Percentiles rank a stretch among this genome's conserved stretches.
Evolutionary conservation across 2,797 vertebrate species (phyloP).

Genomic region (Thalassophryne amazonica): DNA sequence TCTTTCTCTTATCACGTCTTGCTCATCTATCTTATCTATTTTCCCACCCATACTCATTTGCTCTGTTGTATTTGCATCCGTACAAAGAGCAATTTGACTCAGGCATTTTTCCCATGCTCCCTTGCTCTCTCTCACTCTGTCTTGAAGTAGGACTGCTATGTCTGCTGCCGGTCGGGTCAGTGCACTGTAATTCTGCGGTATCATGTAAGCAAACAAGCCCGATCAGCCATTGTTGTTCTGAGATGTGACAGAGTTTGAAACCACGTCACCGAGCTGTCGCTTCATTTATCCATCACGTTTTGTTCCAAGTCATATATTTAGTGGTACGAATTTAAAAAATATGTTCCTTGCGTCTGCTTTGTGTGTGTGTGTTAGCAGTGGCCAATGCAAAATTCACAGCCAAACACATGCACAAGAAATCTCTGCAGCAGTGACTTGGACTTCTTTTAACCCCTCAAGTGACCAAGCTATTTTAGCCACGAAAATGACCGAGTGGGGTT

Average conservation of each 20-base stretch:
- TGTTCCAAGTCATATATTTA: background rate
- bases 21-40: background rate
- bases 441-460: no score
- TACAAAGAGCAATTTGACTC: constrained; percentile 16
- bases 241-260: constrained; percentile 60
- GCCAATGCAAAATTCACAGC: no score
- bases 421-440: no score
- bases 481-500: no score
- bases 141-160: constrained; percentile 40
- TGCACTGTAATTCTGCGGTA: constrained; percentile 48
- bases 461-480: no score
- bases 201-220: constrained; percentile 65
- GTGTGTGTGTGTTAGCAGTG: no score
- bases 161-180: constrained; percentile 43
- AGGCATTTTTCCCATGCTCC: constrained; percentile 49
- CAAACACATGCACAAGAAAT: no score
- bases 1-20: background rate
- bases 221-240: constrained; percentile 71
- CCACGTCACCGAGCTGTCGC: constrained; percentile 21
- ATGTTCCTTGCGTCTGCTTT: no score
- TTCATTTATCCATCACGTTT: constrained; percentile 4
- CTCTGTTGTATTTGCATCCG: constrained; percentile 9
- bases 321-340: no score
- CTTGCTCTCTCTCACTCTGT: constrained; percentile 13
- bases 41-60: constrained; percentile 1